phyloP scores from a whole-genome alignment of 2,888 invertebrate genomes.

The Leptinotarsa tumamoca region DNA sequence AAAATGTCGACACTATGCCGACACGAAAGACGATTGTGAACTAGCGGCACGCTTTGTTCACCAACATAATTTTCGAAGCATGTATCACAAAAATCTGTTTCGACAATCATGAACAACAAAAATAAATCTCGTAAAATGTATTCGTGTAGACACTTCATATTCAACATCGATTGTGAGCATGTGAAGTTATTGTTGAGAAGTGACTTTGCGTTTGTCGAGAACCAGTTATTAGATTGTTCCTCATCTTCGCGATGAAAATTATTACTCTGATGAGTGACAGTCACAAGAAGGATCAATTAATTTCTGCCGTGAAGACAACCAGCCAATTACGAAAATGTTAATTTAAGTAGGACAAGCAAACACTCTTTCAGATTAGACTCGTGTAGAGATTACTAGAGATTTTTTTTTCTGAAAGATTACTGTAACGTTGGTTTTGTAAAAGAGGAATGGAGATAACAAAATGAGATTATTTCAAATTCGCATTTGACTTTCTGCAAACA shows the following conservation, averaged over 20 bases:
- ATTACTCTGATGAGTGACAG: constrained; percentile 40
- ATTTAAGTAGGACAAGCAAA: no score
- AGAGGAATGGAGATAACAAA: no score
- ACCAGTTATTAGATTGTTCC: constrained; percentile 46
- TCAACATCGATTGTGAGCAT: constrained; percentile 39
- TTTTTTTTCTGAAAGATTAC: no score
- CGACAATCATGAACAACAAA: constrained; percentile 44
- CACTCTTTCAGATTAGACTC: no score
- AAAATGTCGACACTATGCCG: constrained; percentile 32
- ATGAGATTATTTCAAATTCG: no score
- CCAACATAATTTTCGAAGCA: constrained; percentile 46
- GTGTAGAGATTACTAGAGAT: no score
- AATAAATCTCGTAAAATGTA: constrained; percentile 33
- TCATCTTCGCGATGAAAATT: constrained; percentile 41
- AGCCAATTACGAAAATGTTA: no score
- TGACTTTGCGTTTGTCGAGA: constrained; percentile 47
- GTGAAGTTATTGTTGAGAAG: constrained; percentile 44
- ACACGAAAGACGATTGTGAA: constrained; percentile 28
- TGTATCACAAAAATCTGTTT: constrained; percentile 44
- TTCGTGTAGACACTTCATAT: constrained; percentile 40
- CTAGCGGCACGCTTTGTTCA: constrained; percentile 44
- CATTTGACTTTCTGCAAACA: no score
- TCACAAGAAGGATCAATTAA: constrained; percentile 21
- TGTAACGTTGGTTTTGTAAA: no score
- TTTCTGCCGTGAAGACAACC: background rate